phyloP scores from a whole-genome alignment of 2,113 vertebrate species.

The Anguilla japonica region DNA sequence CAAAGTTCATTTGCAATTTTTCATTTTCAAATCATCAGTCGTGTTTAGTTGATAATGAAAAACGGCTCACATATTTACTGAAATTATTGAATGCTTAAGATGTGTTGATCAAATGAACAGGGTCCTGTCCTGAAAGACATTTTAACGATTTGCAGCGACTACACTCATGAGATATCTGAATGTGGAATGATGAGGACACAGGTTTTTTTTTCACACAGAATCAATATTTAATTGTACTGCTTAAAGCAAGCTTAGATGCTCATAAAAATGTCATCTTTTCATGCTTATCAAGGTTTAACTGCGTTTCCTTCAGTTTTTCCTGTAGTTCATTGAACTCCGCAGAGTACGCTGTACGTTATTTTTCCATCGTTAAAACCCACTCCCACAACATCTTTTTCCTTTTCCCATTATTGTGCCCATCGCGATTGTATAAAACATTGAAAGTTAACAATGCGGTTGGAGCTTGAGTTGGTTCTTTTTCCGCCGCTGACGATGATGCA shows the following conservation, averaged over 20 bases:
- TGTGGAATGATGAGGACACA: neutral
- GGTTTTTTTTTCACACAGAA: too few relatives aligned
- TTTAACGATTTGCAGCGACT: neutral
- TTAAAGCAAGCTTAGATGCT: neutral
- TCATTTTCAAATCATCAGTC: neutral
- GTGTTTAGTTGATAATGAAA: neutral
- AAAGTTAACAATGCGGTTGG: neutral
- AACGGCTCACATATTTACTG: neutral
- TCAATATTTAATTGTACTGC: neutral
- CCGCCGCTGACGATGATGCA: neutral
- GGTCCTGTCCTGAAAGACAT: neutral
- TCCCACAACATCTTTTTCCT: neutral
- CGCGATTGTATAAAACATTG: neutral
- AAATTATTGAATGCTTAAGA: too few relatives aligned
- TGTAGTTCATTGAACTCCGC: neutral
- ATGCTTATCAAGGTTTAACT: neutral
- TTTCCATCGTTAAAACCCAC: neutral
- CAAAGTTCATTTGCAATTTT: neutral
- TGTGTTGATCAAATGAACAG: neutral
- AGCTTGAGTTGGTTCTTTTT: neutral
- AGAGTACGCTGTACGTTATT: neutral
- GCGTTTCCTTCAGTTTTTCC: neutral
- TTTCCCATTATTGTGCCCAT: neutral
- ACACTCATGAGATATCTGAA: neutral
- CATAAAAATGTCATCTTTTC: neutral